Percentiles rank a stretch among this genome's conserved stretches.
phyloP scores from a whole-genome alignment of 2,113 vertebrate species.

The Rhabdornis inornatus region DNA sequence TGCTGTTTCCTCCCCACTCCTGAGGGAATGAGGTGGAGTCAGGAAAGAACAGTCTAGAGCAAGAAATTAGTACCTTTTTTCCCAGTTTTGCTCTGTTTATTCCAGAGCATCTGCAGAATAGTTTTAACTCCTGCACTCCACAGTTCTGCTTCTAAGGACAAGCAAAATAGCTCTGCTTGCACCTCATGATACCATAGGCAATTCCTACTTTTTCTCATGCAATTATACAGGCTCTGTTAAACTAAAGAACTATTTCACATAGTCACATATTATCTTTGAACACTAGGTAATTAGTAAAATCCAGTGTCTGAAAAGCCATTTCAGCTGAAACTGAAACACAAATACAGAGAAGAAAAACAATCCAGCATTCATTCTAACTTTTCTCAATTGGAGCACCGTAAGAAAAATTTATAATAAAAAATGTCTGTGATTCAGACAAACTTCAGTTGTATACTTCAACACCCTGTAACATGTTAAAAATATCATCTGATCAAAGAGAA shows the following conservation, averaged over 20 bases:
- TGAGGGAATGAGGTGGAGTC: slow-evolving; percentile 48
- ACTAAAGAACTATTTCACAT: not conserved
- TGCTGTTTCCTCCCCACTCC: slow-evolving; percentile 37
- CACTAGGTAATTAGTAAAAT: not conserved
- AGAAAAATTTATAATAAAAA: not conserved
- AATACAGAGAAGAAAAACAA: not conserved
- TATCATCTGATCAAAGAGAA: not conserved
- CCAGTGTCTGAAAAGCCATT: not conserved
- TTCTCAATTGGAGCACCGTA: not conserved
- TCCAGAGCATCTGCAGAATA: not conserved
- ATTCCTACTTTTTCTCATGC: not conserved
- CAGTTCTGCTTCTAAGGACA: not conserved
- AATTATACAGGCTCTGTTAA: not conserved
- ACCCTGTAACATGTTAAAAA: not conserved
- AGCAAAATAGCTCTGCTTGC: not conserved
- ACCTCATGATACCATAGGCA: not conserved
- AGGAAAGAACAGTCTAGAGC: not conserved
- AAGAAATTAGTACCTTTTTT: slow-evolving; percentile 37
- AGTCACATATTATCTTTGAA: not conserved
- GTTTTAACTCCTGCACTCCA: not conserved
- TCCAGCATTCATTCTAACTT: not conserved
- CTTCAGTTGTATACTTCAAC: not conserved
- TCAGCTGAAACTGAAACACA: not conserved
- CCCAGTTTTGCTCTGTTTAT: not conserved
- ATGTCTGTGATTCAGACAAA: not conserved